Conservation (phyloP, 2,888 invertebrate genomes). For the Brachylomia viminalis region DNA sequence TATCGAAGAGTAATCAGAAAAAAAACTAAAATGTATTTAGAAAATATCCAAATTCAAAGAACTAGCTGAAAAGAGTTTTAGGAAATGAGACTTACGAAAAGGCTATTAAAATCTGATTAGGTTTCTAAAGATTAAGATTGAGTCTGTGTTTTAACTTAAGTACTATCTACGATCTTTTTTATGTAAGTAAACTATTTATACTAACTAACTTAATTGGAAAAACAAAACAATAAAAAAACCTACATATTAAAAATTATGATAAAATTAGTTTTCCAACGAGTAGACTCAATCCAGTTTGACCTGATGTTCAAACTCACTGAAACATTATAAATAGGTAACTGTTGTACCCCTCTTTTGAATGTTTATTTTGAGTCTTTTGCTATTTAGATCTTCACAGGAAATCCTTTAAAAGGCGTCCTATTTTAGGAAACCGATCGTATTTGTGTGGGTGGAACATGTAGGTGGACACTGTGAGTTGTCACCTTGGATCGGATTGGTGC, state of each 20-base stretch:
- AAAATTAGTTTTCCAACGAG: background rate
- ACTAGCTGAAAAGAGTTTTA: too few relatives aligned
- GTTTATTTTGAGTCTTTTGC: slow-evolving; percentile 24
- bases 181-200: too few relatives aligned
- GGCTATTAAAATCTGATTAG: too few relatives aligned
- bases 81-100: too few relatives aligned
- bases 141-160: background rate
- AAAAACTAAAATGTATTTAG: too few relatives aligned
- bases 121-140: too few relatives aligned
- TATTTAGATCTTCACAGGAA: slow-evolving; percentile 44
- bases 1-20: too few relatives aligned
- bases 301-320: slow-evolving; percentile 4
- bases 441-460: slow-evolving; percentile 58
- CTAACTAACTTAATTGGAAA: background rate
- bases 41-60: too few relatives aligned
- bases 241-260: background rate
- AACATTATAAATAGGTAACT: slow-evolving; percentile 21
- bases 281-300: background rate
- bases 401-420: slow-evolving; percentile 50
- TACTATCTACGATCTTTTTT: background rate
- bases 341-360: background rate
- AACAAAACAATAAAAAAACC: too few relatives aligned
- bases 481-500: slow-evolving; percentile 21
- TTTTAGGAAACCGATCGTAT: slow-evolving; percentile 54
- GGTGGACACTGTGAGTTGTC: slow-evolving; percentile 48